Conservation (phyloP, 92 coral and sea anemone species). For the Palythoa caribaeorum region DNA sequence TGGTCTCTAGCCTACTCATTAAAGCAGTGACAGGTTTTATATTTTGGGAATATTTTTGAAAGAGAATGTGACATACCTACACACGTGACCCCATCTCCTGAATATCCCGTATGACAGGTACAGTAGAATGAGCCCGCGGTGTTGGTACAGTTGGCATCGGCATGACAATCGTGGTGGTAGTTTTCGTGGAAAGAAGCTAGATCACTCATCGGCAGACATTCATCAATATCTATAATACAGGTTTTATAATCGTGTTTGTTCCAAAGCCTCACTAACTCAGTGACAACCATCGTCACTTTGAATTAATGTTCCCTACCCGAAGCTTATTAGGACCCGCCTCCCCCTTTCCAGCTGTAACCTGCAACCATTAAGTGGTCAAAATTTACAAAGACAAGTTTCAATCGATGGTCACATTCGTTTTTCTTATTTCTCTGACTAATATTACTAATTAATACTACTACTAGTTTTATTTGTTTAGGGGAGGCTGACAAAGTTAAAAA, state of each 20-base stretch:
- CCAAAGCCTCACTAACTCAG: not conserved
- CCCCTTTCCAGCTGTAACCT: too few species aligned
- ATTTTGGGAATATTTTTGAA: not conserved
- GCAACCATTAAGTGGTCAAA: too few species aligned
- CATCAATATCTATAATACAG: constrained; percentile 32
- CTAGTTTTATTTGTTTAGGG: too few species aligned
- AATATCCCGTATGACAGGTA: not conserved
- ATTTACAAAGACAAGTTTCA: too few species aligned
- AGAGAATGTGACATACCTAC: not conserved
- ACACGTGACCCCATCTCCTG: not conserved
- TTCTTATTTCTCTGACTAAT: too few species aligned
- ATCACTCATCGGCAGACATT: constrained; percentile 50
- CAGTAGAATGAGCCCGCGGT: too few species aligned
- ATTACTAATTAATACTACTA: too few species aligned
- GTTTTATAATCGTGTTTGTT: not conserved
- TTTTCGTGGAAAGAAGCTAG: not conserved
- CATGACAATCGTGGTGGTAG: not conserved
- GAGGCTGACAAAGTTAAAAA: too few species aligned
- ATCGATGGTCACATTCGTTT: too few species aligned
- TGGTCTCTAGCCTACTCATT: not conserved
- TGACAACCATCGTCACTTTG: too few species aligned
- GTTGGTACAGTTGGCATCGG: not conserved
- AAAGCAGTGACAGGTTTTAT: not conserved
- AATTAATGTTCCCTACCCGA: too few species aligned
- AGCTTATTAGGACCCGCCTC: too few species aligned